Conservation (phyloP, 2,797 vertebrate species). For the Bovichtus variegatus region DNA sequence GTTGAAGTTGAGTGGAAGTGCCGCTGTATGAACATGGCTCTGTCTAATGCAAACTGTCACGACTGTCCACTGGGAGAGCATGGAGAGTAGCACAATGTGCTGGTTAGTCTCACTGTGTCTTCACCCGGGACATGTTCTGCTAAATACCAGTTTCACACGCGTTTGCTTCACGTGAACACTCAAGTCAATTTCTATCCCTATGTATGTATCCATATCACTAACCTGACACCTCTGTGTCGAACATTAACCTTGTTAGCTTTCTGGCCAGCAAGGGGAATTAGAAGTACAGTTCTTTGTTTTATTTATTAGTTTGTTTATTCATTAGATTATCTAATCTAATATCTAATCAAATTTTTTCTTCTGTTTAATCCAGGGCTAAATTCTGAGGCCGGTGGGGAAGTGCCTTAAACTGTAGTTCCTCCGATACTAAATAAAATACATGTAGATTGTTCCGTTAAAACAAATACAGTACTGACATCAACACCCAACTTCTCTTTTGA, state of each 20-base stretch:
- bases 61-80: conserved; percentile 39
- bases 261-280: neutral
- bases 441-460: neutral
- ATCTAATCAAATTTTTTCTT: neutral
- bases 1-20: conserved; percentile 39
- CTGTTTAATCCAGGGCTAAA: neutral
- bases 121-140: conserved; percentile 43
- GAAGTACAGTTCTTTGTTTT: neutral
- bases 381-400: neutral
- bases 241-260: conserved; percentile 2
- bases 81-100: conserved; percentile 19
- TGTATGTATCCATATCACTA: too few relatives aligned
- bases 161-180: neutral
- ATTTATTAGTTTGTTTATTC: neutral
- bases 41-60: conserved; percentile 58
- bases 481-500: neutral
- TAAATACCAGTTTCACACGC: conserved; percentile 63
- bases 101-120: conserved; percentile 44
- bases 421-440: neutral
- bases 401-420: neutral
- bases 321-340: neutral
- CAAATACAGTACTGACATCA: neutral
- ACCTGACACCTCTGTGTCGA: neutral
- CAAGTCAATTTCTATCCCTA: neutral
- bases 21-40: conserved; percentile 22